A percentile compares a stretch with the other conserved stretches of the same genome.
Evolutionary conservation across 2,797 vertebrate species (phyloP).

Genomic region (Microctenopoma stevenorrisi): DNA sequence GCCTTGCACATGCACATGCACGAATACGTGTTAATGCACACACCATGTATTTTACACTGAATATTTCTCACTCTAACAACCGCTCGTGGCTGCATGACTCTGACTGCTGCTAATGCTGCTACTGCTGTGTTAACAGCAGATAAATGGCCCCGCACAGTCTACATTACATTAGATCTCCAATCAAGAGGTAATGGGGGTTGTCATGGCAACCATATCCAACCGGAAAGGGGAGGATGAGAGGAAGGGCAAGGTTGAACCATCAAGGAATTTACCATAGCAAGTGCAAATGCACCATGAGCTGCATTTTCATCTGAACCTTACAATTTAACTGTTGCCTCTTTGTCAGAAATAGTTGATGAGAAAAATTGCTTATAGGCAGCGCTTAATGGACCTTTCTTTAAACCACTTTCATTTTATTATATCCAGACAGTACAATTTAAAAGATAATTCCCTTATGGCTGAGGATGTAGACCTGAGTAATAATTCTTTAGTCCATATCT

Average conservation of each 20-base stretch:
- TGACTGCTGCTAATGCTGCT: constrained; percentile 40
- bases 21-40: background rate
- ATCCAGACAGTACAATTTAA: constrained; percentile 5
- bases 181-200: constrained; percentile 65
- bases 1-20: background rate
- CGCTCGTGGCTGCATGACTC: constrained; percentile 24
- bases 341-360: background rate
- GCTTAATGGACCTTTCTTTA: background rate
- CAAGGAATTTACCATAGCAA: constrained; percentile 10
- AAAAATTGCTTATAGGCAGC: background rate
- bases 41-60: background rate
- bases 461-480: background rate
- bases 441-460: background rate
- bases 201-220: constrained; percentile 60
- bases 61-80: constrained; percentile 20
- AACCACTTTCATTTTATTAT: background rate
- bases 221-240: background rate
- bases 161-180: constrained; percentile 64
- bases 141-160: constrained; percentile 54
- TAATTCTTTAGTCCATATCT: background rate
- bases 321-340: background rate
- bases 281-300: background rate
- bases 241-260: constrained; percentile 9
- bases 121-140: constrained; percentile 58
- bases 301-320: background rate